phyloP scores from a whole-genome alignment of 2,888 invertebrate genomes.

The Scrobipalpa atriplicella region DNA sequence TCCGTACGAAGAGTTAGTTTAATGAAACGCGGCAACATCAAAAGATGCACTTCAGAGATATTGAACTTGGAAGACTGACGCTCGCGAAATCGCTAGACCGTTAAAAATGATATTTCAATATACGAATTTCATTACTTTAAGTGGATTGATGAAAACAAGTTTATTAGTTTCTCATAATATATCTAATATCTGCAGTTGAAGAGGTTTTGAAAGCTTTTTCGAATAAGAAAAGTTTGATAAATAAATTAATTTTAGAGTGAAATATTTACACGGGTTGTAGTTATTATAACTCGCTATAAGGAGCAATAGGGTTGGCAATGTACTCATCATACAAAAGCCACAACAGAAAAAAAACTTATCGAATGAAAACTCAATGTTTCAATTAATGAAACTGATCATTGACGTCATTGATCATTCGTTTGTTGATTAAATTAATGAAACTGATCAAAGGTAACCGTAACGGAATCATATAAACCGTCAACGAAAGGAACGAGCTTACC shows the following conservation, averaged over 20 bases:
- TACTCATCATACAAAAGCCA: too few species aligned
- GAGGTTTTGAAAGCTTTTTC: neutral
- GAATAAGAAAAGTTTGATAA: neutral
- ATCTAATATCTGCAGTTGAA: neutral
- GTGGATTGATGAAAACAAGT: conserved; percentile 3
- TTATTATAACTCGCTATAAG: too few species aligned
- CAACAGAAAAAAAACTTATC: too few species aligned
- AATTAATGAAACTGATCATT: too few species aligned
- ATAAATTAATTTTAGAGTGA: conserved; percentile 5
- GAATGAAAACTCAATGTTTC: too few species aligned
- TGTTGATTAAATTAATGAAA: too few species aligned
- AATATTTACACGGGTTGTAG: neutral
- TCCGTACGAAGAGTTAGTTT: neutral
- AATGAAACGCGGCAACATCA: neutral
- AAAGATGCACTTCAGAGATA: conserved; percentile 14
- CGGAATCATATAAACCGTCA: too few species aligned
- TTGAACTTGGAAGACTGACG: conserved; percentile 6
- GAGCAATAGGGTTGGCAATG: too few species aligned
- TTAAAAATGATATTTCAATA: conserved; percentile 13
- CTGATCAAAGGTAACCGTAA: too few species aligned
- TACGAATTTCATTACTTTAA: conserved; percentile 11
- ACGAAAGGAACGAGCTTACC: too few species aligned
- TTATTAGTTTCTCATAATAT: conserved; percentile 5
- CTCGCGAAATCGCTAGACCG: conserved; percentile 1
- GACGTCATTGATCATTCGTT: too few species aligned